phyloP scores from a whole-genome alignment of 2,888 invertebrate genomes.

The Teinopalpus imperialis region DNA sequence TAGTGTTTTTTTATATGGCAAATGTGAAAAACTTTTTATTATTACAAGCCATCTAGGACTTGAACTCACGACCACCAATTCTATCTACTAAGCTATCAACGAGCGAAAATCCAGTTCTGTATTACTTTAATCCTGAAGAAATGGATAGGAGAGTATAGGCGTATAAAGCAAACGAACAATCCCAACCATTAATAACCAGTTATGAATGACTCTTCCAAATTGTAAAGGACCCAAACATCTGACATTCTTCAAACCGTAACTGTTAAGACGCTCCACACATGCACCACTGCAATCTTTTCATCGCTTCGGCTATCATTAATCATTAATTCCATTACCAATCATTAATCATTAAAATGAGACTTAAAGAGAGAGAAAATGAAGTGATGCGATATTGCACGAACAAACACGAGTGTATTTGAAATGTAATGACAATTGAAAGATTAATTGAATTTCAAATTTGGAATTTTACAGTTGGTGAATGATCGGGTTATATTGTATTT shows the following conservation, averaged over 20 bases:
- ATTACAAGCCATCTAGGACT: too few relatives aligned
- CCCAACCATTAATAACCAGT: conserved; percentile 64
- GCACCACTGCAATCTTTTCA: conserved; percentile 65
- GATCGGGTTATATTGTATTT: conserved; percentile 42
- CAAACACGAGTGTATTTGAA: conserved; percentile 64
- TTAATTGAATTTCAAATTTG: conserved; percentile 63
- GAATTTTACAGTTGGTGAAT: conserved; percentile 57
- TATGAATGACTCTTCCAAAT: conserved; percentile 73
- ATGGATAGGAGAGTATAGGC: background rate
- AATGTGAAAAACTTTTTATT: too few relatives aligned
- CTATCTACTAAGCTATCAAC: too few relatives aligned
- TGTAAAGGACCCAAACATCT: conserved; percentile 67
- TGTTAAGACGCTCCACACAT: conserved; percentile 59
- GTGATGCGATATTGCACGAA: conserved; percentile 61
- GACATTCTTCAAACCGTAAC: conserved; percentile 47
- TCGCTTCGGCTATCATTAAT: conserved; percentile 65
- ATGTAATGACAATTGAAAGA: conserved; percentile 74
- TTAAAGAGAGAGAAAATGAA: conserved; percentile 81
- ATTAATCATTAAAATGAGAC: conserved; percentile 79
- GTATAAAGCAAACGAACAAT: conserved; percentile 26
- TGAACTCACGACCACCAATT: too few relatives aligned
- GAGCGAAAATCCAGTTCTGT: too few relatives aligned
- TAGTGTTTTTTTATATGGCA: too few relatives aligned
- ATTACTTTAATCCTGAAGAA: too few relatives aligned
- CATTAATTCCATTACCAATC: conserved; percentile 57